Evolutionary conservation across 30 jellyfish, hydroid and myxozoan genomes (phyloP), one percentile per base, ranked within the genome.

Genomic region (Nemopilema nomurai): DNA sequence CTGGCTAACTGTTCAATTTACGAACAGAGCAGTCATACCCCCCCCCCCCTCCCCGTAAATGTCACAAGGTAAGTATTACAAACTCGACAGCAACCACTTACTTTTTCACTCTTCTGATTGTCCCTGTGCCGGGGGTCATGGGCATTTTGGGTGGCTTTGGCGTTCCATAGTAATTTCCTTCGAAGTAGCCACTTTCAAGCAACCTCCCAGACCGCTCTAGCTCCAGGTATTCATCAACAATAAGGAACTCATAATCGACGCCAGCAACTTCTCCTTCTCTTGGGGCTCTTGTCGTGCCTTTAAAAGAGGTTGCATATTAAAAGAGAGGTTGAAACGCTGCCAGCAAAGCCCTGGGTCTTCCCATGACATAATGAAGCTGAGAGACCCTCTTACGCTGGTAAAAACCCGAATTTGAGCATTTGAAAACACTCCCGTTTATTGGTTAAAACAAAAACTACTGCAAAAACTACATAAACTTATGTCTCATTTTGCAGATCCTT

Each of bases 71-170:
- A 21, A 19, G 71, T n/a, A n/a, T 9, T 72, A 0, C 21, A 72
- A 69, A 13, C 21, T 18, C 26, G 32, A 31, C 13, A 13, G 13
- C 9, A 3, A 3, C 57, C 13, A 77, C 96, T 74, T 83, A 87
- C 97, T 73, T 88, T 76, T 89, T 94, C 4, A 74, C 90, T 27
- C 92, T 84, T 29, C 99, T 53, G 18, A 94, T 71, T 18, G 99
- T 94, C 26, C 99, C 99, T 0, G 99, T 94, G 49, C 99, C 99
- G 7, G 99, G 99, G n/a, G 99, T 94, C 99, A 94, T 94, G 25
- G 99, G 99, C 71, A 74, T 32, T 78, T 95, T 95, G 18, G 99
- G 99, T 87, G 99, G 99, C 30, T 95, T 95, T 51, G 99, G 99
- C 16, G 99, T 95, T 26, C 99, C 99, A 71, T 95, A 95, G 67